Evolutionary conservation across 2,888 invertebrate genomes (phyloP), one percentile per base, ranked within the genome.

Genomic region (Tetramorium bicarinatum): DNA sequence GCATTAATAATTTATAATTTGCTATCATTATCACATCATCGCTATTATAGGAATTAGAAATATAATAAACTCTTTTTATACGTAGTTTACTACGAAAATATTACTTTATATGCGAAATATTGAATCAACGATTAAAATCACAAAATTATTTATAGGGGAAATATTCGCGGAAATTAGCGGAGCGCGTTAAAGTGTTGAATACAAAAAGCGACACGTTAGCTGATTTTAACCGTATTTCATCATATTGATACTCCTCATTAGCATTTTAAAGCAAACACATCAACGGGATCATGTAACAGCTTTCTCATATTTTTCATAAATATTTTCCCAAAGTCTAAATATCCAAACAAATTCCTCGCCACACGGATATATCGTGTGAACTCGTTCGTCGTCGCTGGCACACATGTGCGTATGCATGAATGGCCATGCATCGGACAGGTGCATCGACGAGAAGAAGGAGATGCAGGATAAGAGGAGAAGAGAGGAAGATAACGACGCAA

Each of bases 401-500:
- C 87, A 83, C 74, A 81, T 69, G 86, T 85, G 80, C 77, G 82
- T 80, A 83, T 66, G 83, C 74, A 80, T 67, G 84, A 80, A 83
- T 54, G 61, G 54, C 64, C 47, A 15, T 13, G 56, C 71, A 29
- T 62, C 75, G 67, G 56, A 88, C 88, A 89, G 86, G 86, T 88
- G 88, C 85, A 61, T 54, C 61, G 64, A 29, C 13, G 25, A 44
- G 18, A n/a, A 25, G 38, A 9, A n/a, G 52, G 47, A 56, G 21
- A n/a, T 1, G 13, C 25, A 3, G 25, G n/a, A 34, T 34, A 3
- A 25, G 8, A 7, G 9, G 64, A 62, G 47, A 38, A 56, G 72
- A 72, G 44, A 76, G 87, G 88, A 85, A 85, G 91, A 87, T 89
- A 90, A 89, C 83, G 88, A 81, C 69, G 83, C 86, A 62, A 77